These are phyloP conservation scores for Drosophila chauvacae DNA, from an alignment of 1,140 invertebrate species.

Conservation along the genomic window DNA sequence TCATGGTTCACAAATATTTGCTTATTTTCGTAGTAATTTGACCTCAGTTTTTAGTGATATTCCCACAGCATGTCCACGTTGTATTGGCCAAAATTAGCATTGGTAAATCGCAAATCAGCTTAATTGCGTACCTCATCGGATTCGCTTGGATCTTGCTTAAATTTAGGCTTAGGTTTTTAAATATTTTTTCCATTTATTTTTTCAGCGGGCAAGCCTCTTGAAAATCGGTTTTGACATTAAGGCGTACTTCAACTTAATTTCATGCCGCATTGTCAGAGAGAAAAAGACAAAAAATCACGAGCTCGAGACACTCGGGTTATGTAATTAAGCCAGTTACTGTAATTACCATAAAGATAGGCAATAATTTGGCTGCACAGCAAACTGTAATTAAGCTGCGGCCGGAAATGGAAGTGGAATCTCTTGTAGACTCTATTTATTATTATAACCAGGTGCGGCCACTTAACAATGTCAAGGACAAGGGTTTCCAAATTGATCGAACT, in stretches of 20 bases:
- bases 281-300: conserved; percentile 21
- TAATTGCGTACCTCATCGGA: conserved; percentile 26
- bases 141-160: conserved; percentile 27
- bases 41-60: conserved; percentile 14
- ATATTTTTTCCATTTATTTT: conserved; percentile 9
- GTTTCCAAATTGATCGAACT: conserved; percentile 9
- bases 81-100: conserved; percentile 26
- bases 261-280: conserved; percentile 48
- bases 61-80: conserved; percentile 31
- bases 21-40: conserved; percentile 1
- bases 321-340: conserved; percentile 73
- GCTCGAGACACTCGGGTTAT: conserved; percentile 50
- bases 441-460: conserved; percentile 11
- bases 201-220: conserved; percentile 26
- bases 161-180: conserved; percentile 22
- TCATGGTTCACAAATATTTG: not conserved
- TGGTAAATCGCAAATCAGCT: conserved; percentile 36
- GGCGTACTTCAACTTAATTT: conserved; percentile 61
- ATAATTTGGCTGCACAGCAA: conserved; percentile 52
- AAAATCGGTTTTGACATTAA: conserved; percentile 67
- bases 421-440: conserved; percentile 20
- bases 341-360: conserved; percentile 73
- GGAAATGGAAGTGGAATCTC: conserved; percentile 71
- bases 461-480: conserved; percentile 42
- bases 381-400: conserved; percentile 56